These are phyloP conservation scores for Oncorhynchus clarkii DNA, from an alignment of 2,113 vertebrate genomes.

Conservation along the genomic window DNA sequence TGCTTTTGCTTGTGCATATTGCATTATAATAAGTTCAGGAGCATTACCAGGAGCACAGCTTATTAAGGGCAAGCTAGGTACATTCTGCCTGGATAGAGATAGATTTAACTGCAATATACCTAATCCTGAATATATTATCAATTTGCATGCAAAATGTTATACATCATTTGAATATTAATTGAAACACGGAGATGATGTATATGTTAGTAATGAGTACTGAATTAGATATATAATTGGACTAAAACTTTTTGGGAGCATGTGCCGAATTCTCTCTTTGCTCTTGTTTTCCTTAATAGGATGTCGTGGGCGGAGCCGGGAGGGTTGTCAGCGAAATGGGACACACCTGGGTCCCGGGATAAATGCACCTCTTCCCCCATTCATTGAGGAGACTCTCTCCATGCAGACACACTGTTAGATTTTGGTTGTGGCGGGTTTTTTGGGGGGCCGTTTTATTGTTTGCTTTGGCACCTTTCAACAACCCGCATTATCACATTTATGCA, in stretches of 20 bases:
- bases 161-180: conserved; percentile 78
- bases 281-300: too few species aligned
- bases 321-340: too few species aligned
- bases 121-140: conserved; percentile 79
- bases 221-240: conserved; percentile 73
- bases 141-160: conserved; percentile 73
- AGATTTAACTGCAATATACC: conserved; percentile 75
- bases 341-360: too few species aligned
- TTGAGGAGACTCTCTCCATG: too few species aligned
- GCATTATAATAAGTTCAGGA: conserved; percentile 79
- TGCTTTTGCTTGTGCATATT: conserved; percentile 69
- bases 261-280: too few species aligned
- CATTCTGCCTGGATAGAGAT: conserved; percentile 55
- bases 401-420: too few species aligned
- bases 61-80: conserved; percentile 73
- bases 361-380: too few species aligned
- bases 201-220: conserved; percentile 71
- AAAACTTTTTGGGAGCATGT: conserved; percentile 54
- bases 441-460: too few species aligned
- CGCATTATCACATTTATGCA: too few species aligned
- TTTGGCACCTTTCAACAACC: too few species aligned
- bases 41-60: conserved; percentile 71
- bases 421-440: too few species aligned
- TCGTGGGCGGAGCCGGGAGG: too few species aligned
- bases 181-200: conserved; percentile 75